phyloP scores from a whole-genome alignment of 2,113 vertebrate species.

The Sorex fumeus region DNA sequence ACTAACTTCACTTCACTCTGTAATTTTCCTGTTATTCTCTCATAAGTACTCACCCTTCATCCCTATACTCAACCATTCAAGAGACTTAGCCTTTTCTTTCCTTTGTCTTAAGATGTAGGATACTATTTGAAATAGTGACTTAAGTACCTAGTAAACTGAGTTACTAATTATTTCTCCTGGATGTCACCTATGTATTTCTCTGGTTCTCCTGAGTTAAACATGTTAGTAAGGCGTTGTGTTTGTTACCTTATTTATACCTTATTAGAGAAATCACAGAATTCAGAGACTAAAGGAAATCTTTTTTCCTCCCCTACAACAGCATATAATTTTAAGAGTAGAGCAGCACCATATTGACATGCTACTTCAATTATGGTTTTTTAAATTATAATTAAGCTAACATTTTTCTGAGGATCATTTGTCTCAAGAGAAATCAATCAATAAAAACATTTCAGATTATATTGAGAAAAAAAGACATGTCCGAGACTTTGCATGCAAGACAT shows the following conservation, averaged over 20 bases:
- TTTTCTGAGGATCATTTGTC: slow-evolving; percentile 24
- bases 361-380: slow-evolving; percentile 8
- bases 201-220: not conserved
- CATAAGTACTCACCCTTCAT: not conserved
- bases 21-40: not conserved
- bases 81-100: not conserved
- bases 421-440: slow-evolving; percentile 33
- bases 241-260: slow-evolving; percentile 34
- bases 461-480: not conserved
- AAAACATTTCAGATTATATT: slow-evolving; percentile 32
- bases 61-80: too few species aligned
- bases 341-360: not conserved
- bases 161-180: not conserved
- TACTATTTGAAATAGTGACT: not conserved
- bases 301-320: not conserved
- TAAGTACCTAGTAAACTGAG: not conserved
- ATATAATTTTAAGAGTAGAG: slow-evolving; percentile 39
- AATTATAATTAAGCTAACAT: slow-evolving; percentile 34
- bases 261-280: not conserved
- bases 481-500: not conserved
- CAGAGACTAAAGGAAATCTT: not conserved
- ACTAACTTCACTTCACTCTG: not conserved
- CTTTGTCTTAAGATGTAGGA: not conserved
- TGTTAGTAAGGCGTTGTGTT: not conserved
- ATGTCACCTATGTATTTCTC: not conserved